A percentile compares a stretch with the other conserved stretches of the same genome.
Evolutionary conservation across 2,797 vertebrate species (phyloP).

Genomic region (Eulemur rubriventer): DNA sequence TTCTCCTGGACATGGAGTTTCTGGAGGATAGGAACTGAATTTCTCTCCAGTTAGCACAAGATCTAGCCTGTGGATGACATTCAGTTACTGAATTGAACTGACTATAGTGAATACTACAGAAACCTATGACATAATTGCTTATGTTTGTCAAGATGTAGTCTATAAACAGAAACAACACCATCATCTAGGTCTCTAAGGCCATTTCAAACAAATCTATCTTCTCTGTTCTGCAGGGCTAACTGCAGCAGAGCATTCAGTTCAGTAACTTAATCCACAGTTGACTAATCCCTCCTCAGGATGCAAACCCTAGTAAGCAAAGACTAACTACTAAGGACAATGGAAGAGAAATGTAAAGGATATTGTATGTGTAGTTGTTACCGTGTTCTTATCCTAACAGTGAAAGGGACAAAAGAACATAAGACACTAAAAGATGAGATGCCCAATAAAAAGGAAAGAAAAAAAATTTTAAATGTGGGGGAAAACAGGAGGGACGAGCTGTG

Average conservation of each 20-base stretch:
- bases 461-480: not conserved
- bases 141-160: not conserved
- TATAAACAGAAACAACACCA: not conserved
- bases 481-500: accelerated
- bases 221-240: not conserved
- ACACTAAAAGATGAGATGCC: not conserved
- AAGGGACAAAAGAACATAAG: not conserved
- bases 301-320: too few species aligned
- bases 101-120: not conserved
- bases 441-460: not conserved
- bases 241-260: not conserved
- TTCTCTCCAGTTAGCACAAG: not conserved
- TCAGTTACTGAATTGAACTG: not conserved
- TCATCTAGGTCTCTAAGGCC: not conserved
- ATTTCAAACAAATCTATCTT: not conserved
- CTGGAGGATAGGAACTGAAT: not conserved
- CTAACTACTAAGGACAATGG: accelerated
- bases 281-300: not conserved
- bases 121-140: not conserved
- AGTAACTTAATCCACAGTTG: not conserved
- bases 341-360: not conserved
- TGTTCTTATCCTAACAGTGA: not conserved
- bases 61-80: not conserved
- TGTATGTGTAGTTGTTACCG: too few species aligned
- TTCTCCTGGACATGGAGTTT: not conserved